phyloP scores from a whole-genome alignment of 2,113 vertebrate genomes.

The Symphodus melops region DNA sequence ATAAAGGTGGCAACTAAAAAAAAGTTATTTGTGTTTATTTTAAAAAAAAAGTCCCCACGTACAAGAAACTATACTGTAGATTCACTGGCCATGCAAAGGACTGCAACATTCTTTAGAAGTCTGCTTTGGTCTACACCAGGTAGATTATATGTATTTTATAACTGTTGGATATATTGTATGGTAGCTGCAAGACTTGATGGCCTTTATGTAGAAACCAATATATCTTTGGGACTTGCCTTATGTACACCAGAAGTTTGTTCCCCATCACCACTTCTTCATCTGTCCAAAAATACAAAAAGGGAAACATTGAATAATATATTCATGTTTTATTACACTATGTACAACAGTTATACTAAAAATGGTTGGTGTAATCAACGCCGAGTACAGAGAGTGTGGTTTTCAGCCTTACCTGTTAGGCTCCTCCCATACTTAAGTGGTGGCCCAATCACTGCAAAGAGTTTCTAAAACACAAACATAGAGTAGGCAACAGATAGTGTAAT shows the following conservation, averaged over 20 bases:
- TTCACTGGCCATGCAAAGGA: too few species aligned
- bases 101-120: too few species aligned
- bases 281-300: constrained; percentile 68
- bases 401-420: constrained; percentile 87
- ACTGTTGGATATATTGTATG: background rate
- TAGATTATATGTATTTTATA: too few species aligned
- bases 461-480: constrained; percentile 82
- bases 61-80: too few species aligned
- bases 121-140: too few species aligned
- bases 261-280: constrained; percentile 97
- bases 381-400: background rate
- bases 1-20: too few species aligned
- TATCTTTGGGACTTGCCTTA: constrained; percentile 84
- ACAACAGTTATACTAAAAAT: too few species aligned
- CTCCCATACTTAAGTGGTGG: constrained; percentile 90
- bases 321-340: too few species aligned
- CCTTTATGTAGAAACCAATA: background rate
- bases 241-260: constrained; percentile 98
- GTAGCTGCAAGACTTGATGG: background rate
- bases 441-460: constrained; percentile 94
- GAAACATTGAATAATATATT: background rate
- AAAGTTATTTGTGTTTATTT: too few species aligned
- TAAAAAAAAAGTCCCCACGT: too few species aligned
- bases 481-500: background rate
- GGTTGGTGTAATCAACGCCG: background rate